A percentile compares a stretch with the other conserved stretches of the same genome.
Conservation (phyloP, 2,797 vertebrate species). For the Esox lucius region DNA sequence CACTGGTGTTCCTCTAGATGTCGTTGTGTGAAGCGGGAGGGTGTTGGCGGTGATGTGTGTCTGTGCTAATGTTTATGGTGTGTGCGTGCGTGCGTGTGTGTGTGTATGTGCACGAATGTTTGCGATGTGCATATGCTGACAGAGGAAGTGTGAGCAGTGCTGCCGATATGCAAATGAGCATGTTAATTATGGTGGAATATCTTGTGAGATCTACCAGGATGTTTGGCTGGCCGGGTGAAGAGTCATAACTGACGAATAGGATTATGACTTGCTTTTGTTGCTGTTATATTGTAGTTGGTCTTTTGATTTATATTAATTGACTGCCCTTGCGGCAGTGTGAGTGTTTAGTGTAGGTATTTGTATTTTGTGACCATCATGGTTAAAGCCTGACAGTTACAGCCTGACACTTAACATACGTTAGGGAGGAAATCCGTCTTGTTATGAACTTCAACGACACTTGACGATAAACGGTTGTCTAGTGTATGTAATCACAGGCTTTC, state of each 20-base stretch:
- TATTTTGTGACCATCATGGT: background rate
- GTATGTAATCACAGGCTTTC: too few relatives aligned
- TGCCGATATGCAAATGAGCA: constrained; percentile 69
- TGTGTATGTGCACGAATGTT: constrained; percentile 11
- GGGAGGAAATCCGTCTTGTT: background rate
- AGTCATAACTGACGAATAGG: background rate
- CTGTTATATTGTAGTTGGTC: too few relatives aligned
- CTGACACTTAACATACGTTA: background rate
- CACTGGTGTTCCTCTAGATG: background rate
- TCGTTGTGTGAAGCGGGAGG: constrained; percentile 13
- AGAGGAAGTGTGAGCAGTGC: constrained; percentile 42
- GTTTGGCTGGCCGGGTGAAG: constrained; percentile 37
- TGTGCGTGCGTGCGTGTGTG: constrained; percentile 13
- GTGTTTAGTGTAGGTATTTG: background rate
- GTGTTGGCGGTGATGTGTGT: constrained; percentile 1
- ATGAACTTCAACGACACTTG: background rate
- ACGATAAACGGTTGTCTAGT: background rate
- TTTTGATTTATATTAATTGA: background rate
- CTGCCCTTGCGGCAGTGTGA: background rate
- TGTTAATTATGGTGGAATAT: constrained; percentile 76
- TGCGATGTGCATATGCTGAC: constrained; percentile 4
- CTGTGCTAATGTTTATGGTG: constrained; percentile 11
- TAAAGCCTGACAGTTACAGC: background rate
- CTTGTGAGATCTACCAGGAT: constrained; percentile 65
- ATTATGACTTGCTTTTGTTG: too few relatives aligned